A percentile compares a stretch with the other conserved stretches of the same genome.
Evolutionary conservation across 2,113 vertebrate species (phyloP).

Genomic region (Ginglymostoma cirratum): DNA sequence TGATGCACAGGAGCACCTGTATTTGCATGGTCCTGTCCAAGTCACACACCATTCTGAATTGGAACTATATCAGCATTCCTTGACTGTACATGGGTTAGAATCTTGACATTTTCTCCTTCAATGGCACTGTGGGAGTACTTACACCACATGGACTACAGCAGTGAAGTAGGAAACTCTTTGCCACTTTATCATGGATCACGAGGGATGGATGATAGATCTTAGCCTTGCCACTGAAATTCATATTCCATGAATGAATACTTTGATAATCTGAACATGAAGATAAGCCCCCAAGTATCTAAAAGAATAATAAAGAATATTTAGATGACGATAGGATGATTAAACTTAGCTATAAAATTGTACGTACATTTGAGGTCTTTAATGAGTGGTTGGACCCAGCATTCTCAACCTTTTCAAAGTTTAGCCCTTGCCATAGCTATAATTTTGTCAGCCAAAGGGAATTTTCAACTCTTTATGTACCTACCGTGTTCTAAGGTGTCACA

Average conservation of each 20-base stretch:
- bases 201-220: no score
- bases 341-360: not conserved
- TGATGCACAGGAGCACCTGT: no score
- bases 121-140: not conserved
- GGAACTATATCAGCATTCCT: no score
- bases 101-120: not conserved
- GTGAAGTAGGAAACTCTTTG: no score
- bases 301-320: not conserved
- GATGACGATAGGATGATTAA: not conserved
- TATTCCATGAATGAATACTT: not conserved
- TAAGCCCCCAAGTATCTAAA: not conserved
- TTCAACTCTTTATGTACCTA: no score
- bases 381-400: not conserved
- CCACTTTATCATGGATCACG: no score
- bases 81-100: not conserved
- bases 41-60: no score
- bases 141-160: no score
- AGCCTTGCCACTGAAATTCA: not conserved
- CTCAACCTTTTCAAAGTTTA: not conserved
- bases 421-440: not conserved
- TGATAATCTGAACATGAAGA: not conserved
- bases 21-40: no score
- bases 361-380: not conserved
- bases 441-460: not conserved
- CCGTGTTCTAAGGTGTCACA: no score